Percentiles rank a stretch among this genome's conserved stretches.
These are phyloP conservation scores for Cataglyphis albicans DNA, from an alignment of 2,888 invertebrate species.

Conservation along the genomic window DNA sequence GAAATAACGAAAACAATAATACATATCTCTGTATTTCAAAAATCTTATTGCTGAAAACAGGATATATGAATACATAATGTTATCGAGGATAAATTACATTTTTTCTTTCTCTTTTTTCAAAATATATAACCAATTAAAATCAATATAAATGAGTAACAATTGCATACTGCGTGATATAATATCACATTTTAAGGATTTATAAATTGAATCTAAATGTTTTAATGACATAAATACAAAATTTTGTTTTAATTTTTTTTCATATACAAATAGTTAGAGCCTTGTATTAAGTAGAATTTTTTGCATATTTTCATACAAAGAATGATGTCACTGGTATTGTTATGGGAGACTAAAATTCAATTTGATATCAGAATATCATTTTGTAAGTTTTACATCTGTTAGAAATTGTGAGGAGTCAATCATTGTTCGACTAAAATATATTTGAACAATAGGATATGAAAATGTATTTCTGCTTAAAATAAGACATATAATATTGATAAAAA, in stretches of 20 bases:
- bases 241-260: background rate
- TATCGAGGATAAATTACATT: background rate
- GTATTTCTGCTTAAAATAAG: conserved; percentile 51
- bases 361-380: background rate
- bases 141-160: background rate
- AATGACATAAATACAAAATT: conserved; percentile 1
- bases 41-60: background rate
- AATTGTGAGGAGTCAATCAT: conserved; percentile 20
- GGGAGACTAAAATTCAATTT: background rate
- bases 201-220: conserved; percentile 18
- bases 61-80: background rate
- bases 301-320: background rate
- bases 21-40: background rate
- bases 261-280: background rate
- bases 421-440: conserved; percentile 37
- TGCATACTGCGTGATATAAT: background rate
- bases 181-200: background rate
- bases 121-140: conserved; percentile 16
- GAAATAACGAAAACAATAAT: conserved; percentile 9
- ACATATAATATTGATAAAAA: conserved; percentile 41
- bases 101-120: background rate
- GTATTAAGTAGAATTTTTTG: conserved; percentile 12
- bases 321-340: background rate
- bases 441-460: conserved; percentile 63
- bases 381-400: background rate